Base-by-base conservation (phyloP, 2,888 invertebrate species). In the Smittia aterrima region DNA sequence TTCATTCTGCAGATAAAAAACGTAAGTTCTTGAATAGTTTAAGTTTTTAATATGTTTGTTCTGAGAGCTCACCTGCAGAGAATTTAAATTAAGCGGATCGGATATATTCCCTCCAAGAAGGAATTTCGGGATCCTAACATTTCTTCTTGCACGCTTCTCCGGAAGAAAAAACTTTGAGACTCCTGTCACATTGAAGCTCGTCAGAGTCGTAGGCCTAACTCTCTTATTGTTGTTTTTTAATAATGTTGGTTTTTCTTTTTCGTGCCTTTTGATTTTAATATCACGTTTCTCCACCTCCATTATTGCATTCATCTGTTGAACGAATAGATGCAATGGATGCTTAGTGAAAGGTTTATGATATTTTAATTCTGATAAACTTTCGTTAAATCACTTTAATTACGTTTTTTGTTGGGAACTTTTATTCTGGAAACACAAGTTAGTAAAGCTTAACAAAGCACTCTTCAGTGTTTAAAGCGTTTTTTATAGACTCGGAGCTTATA, bases 31-130 rank as follows among this genome's bases (percentile, higher is more conserved):
- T n/a, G n/a, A 25, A 22, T 70, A 41, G 13, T 20, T 66, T 20
- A 16, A 2, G 66, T 18, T 27, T 67, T 6, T 11, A 40, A 67
- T 16, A 20, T 22, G 18, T 66, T n/a, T 6, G 22, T 9, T 24
- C 9, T 18, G 20, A 22, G 32, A 38, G 11, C 58, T 62, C 40
- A 74, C 74, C 74, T 74, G 93, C 78, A 98, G 86, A 80, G 96
- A 95, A 80, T 94, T 95, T 76, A 98, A 84, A 84, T 98, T 98
- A 64, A 98, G 84, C 0, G 97, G 98, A 85, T 98, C 98, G 77
- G 92, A 92, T 77, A 96, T 96, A 82, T 95, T 97, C 7, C 97
- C 98, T 62, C 97, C 64, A 13, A 64, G 27, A 4, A 64, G 16
- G 25, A 64, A 64, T 64, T 64, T 64, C 4, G 64, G 64, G 1